Conservation (phyloP, 2,113 vertebrate species). For the Suncus etruscus region DNA sequence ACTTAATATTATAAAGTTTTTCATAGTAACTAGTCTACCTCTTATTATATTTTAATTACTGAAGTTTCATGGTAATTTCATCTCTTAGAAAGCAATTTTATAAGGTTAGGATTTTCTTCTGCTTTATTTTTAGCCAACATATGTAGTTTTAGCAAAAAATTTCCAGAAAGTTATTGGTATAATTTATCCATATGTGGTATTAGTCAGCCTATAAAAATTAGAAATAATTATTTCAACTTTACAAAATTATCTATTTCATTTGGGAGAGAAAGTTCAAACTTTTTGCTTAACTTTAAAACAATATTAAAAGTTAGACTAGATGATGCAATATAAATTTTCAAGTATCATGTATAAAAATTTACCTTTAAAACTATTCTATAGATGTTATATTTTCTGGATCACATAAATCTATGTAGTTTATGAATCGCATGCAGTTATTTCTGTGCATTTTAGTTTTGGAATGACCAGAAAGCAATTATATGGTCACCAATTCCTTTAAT, state of each 20-base stretch:
- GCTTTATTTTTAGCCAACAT: conserved; percentile 45
- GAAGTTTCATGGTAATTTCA: no score
- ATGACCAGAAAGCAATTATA: conserved; percentile 56
- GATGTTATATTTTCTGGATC: conserved; percentile 50
- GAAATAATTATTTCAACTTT: conserved; percentile 44
- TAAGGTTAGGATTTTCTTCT: conserved; percentile 43
- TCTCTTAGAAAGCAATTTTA: conserved; percentile 42
- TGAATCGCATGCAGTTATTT: conserved; percentile 63
- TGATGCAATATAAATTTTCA: background rate
- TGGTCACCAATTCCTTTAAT: conserved; percentile 32
- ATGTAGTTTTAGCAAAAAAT: conserved; percentile 62
- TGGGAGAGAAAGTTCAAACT: background rate
- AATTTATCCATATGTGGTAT: conserved; percentile 65
- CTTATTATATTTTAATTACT: no score
- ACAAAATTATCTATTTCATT: conserved; percentile 66
- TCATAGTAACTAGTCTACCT: no score
- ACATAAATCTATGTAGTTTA: conserved; percentile 9
- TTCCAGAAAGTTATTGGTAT: conserved; percentile 68
- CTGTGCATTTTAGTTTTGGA: conserved; percentile 66
- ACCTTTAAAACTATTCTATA: conserved; percentile 57
- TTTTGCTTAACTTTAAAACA: conserved; percentile 39
- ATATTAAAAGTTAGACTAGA: conserved; percentile 50
- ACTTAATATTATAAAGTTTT: no score
- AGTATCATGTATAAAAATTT: background rate
- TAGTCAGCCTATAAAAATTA: conserved; percentile 67